Conservation (phyloP, 2,113 vertebrate genomes). For the Hydrolagus affinis region DNA sequence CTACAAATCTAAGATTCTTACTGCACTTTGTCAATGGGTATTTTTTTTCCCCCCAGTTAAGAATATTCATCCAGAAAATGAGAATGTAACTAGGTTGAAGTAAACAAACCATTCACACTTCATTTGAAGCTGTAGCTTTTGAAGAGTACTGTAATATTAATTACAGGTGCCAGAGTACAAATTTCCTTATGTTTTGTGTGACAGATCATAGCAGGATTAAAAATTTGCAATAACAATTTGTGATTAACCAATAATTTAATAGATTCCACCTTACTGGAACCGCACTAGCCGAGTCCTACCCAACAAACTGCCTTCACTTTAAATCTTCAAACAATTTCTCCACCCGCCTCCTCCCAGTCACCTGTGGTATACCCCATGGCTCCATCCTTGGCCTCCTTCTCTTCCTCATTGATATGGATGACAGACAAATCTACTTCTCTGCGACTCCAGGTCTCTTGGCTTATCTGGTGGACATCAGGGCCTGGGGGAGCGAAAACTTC, state of each 20-base stretch:
- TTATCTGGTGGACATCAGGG: too few species aligned
- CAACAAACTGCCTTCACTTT: too few species aligned
- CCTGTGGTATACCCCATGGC: too few species aligned
- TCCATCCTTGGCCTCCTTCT: too few species aligned
- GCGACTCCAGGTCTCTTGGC: too few species aligned
- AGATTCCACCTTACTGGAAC: too few species aligned
- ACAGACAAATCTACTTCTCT: too few species aligned
- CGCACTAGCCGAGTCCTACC: too few species aligned
- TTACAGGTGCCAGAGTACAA: not conserved
- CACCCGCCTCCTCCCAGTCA: too few species aligned
- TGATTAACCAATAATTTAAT: not conserved
- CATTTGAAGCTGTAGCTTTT: not conserved
- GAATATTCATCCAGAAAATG: slow-evolving; percentile 15
- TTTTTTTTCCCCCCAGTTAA: not conserved
- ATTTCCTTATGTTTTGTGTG: not conserved
- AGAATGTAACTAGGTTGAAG: not conserved
- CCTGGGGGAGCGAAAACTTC: too few species aligned
- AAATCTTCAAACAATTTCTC: too few species aligned
- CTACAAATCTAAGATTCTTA: not conserved
- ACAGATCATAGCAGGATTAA: not conserved
- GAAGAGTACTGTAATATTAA: not conserved
- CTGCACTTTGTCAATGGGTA: not conserved
- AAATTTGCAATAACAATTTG: not conserved
- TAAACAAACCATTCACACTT: slow-evolving; percentile 12
- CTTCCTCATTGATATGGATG: too few species aligned